Percentiles rank a stretch among this genome's conserved stretches.
Conservation (phyloP, 2,113 vertebrate species). For the Microtus montanus region DNA sequence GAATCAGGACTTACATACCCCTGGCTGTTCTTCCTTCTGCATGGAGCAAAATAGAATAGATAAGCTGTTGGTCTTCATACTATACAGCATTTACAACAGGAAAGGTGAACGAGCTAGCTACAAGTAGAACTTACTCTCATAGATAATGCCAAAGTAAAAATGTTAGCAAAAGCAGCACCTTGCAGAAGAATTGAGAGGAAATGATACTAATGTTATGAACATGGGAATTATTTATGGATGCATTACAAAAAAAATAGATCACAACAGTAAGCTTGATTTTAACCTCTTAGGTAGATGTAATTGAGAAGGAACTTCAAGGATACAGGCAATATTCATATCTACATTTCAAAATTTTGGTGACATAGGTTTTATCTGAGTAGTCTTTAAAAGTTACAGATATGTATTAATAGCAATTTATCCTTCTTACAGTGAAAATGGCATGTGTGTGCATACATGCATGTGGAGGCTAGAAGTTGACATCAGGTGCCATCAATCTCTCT, state of each 20-base stretch:
- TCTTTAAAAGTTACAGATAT: constrained; percentile 23
- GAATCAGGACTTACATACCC: neutral
- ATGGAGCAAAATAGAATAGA: neutral
- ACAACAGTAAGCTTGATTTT: neutral
- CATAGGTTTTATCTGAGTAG: neutral
- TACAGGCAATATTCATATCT: neutral
- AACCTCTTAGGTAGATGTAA: neutral
- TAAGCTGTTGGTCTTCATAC: neutral
- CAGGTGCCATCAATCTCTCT: neutral
- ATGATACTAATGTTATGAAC: neutral
- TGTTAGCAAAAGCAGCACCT: neutral
- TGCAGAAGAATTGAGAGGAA: neutral
- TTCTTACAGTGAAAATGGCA: neutral
- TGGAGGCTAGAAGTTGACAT: neutral
- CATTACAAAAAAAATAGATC: neutral
- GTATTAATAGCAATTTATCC: neutral
- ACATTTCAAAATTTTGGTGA: neutral
- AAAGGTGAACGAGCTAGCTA: neutral
- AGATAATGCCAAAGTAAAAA: neutral
- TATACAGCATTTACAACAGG: neutral
- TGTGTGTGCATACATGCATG: neutral
- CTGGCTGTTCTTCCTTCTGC: neutral
- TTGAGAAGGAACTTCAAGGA: neutral
- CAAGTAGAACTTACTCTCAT: neutral
- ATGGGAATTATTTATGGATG: neutral